Evolutionary conservation across 2,113 vertebrate species (phyloP).

Genomic region (Saguinus midas): DNA sequence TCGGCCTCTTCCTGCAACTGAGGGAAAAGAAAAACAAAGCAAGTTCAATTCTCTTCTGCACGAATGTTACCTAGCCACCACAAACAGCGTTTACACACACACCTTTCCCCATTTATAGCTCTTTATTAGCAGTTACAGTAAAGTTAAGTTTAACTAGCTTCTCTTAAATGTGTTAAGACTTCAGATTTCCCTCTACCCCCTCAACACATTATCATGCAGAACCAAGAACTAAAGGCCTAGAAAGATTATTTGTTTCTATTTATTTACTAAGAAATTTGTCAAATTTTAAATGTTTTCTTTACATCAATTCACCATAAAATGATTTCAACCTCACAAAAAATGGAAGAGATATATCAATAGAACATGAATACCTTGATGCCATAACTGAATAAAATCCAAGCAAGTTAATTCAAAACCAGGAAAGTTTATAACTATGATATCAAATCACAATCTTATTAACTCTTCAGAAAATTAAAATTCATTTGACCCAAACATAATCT

Average conservation of each 20-base stretch:
- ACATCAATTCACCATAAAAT: not conserved
- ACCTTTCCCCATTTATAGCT: not conserved
- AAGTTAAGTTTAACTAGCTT: slow-evolving; percentile 4
- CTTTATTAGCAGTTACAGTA: not conserved
- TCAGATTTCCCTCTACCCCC: not conserved
- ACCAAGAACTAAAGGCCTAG: not conserved
- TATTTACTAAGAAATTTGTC: not conserved
- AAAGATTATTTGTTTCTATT: not conserved
- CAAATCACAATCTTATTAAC: not conserved
- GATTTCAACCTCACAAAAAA: not conserved
- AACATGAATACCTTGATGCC: not conserved
- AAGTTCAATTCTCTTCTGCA: slow-evolving; percentile 46
- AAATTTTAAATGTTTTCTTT: slow-evolving; percentile 3
- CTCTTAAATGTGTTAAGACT: not conserved
- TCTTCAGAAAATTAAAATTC: not conserved
- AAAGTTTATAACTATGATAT: not conserved
- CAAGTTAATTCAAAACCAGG: not conserved
- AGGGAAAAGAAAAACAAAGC: slow-evolving; percentile 28
- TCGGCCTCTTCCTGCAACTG: slow-evolving; percentile 94
- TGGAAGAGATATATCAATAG: not conserved
- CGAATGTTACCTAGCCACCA: not conserved
- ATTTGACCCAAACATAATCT: not conserved
- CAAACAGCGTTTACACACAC: not conserved
- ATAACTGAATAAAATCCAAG: not conserved
- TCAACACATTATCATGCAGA: not conserved